Conservation (phyloP, 2,797 vertebrate species). For the Lepus oiostolus region DNA sequence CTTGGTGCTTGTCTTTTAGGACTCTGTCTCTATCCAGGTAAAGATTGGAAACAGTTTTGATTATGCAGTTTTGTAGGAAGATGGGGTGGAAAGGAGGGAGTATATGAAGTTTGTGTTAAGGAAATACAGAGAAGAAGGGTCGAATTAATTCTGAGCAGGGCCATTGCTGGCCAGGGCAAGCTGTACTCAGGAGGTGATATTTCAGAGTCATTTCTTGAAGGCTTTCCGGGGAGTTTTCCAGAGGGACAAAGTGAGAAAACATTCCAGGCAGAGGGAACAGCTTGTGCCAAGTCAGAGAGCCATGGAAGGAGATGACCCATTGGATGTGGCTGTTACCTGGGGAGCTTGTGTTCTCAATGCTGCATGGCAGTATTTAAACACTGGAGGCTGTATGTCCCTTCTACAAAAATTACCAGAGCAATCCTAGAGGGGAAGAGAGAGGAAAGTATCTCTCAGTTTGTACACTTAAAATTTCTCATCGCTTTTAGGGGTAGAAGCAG, state of each 20-base stretch:
- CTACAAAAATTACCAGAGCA: not conserved
- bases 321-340: not conserved
- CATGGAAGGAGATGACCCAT: fast-evolving
- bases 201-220: not conserved
- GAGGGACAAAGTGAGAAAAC: not conserved
- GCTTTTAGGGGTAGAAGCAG: not conserved
- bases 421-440: not conserved
- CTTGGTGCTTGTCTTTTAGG: not conserved
- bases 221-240: conserved; percentile 34
- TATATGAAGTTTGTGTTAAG: not conserved
- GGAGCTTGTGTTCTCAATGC: not conserved
- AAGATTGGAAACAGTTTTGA: not conserved
- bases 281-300: not conserved
- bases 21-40: not conserved
- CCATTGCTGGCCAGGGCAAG: not conserved
- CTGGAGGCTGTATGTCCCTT: not conserved
- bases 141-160: not conserved
- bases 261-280: not conserved
- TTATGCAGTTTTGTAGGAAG: not conserved
- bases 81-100: not conserved
- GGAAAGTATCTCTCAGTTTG: not conserved
- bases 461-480: conserved; percentile 22
- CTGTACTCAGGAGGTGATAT: not conserved
- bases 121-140: not conserved
- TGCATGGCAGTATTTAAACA: not conserved